Evolutionary conservation across 1,140 invertebrate species (phyloP).

Genomic region (Plutomurus gul): DNA sequence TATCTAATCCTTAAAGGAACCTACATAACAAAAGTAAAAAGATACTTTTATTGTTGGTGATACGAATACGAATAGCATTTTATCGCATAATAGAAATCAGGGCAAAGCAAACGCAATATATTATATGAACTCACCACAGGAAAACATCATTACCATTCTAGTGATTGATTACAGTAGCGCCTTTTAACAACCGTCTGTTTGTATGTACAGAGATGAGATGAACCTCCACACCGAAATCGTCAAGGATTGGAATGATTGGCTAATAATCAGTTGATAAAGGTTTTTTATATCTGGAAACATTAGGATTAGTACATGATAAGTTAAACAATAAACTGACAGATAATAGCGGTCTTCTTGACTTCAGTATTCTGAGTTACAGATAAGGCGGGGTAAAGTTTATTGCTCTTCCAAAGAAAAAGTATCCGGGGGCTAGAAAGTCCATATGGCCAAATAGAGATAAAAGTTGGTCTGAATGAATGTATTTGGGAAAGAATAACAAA

Average conservation of each 20-base stretch:
- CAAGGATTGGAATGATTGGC: too few species aligned
- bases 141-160: too few species aligned
- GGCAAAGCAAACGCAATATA: too few species aligned
- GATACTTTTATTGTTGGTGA: background rate
- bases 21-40: background rate
- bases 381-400: background rate
- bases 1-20: too few species aligned
- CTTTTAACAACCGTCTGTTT: too few species aligned
- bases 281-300: background rate
- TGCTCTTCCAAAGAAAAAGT: background rate
- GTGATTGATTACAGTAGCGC: too few species aligned
- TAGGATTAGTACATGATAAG: background rate
- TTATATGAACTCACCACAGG: too few species aligned
- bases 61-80: too few species aligned
- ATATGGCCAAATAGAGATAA: constrained; percentile 12
- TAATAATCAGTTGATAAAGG: too few species aligned
- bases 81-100: too few species aligned
- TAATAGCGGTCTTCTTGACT: background rate
- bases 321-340: constrained; percentile 13
- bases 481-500: background rate
- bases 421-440: background rate
- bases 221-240: too few species aligned
- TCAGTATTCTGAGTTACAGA: background rate
- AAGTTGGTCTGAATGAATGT: background rate
- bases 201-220: too few species aligned